phyloP scores from a whole-genome alignment of 1,140 invertebrate species.

The Sinella curviseta region DNA sequence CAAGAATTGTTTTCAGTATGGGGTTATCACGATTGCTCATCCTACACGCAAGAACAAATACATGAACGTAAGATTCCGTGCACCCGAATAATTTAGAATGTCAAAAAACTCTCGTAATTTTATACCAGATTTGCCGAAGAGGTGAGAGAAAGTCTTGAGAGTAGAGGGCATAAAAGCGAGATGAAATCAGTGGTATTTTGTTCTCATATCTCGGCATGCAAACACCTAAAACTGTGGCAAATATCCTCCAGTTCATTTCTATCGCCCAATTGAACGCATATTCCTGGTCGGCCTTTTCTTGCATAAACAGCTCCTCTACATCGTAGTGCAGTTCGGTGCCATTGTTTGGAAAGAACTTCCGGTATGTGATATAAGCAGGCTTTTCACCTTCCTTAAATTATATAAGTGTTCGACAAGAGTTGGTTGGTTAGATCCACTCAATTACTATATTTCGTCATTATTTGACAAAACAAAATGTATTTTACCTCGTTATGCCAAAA shows the following conservation, averaged over 20 bases:
- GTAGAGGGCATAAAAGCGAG: constrained; percentile 12
- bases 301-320: background rate
- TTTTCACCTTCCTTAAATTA: background rate
- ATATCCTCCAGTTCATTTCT: constrained; percentile 30
- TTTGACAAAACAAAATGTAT: background rate
- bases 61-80: background rate
- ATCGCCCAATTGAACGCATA: constrained; percentile 30
- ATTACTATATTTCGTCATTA: background rate
- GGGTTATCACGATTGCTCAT: constrained; percentile 21
- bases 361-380: background rate
- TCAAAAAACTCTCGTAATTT: background rate
- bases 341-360: background rate
- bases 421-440: background rate
- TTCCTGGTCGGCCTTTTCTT: constrained; percentile 35
- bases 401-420: background rate
- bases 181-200: background rate
- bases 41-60: background rate
- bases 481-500: constrained; percentile 13
- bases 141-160: constrained; percentile 1
- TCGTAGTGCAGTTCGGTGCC: background rate
- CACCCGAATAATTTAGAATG: no score
- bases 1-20: background rate
- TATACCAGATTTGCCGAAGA: background rate
- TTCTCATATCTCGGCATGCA: constrained; percentile 34
- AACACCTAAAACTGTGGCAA: constrained; percentile 24